Conservation (phyloP, 2,888 invertebrate genomes). For the Polia nebulosa region DNA sequence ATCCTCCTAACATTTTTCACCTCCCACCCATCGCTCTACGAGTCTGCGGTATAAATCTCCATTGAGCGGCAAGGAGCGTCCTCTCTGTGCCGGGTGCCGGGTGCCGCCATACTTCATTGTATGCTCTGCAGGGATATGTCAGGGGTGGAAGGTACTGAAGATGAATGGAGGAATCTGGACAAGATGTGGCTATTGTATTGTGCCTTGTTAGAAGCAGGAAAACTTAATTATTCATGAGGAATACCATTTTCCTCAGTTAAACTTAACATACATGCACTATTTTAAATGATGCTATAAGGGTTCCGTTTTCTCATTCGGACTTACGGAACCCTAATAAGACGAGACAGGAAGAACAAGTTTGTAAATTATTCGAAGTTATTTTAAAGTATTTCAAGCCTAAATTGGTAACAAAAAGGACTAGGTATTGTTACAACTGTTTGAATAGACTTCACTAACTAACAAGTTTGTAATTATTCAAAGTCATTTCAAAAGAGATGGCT, state of each 20-base stretch:
- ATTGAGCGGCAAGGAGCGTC: constrained; percentile 10
- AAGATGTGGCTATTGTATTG: neutral
- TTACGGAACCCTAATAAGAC: too few relatives aligned
- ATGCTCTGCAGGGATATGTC: constrained; percentile 4
- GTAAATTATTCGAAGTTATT: neutral
- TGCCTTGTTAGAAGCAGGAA: neutral
- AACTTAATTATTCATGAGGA: neutral
- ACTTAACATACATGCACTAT: too few relatives aligned
- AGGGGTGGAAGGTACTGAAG: constrained; percentile 11
- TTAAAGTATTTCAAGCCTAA: neutral
- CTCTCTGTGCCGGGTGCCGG: neutral
- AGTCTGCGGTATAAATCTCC: constrained; percentile 41
- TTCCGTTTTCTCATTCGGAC: too few relatives aligned
- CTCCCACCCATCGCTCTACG: neutral
- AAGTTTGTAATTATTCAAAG: neutral
- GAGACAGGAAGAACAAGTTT: too few relatives aligned
- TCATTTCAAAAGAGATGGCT: neutral
- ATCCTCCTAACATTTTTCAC: neutral
- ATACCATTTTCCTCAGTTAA: neutral
- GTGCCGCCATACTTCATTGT: constrained; percentile 30
- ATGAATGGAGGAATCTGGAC: constrained; percentile 19
- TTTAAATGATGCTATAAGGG: too few relatives aligned
- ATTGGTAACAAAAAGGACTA: neutral
- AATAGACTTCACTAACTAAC: neutral
- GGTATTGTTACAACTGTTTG: neutral